Base-by-base conservation (phyloP, 2,113 vertebrate species). In the Vombatus ursinus region DNA sequence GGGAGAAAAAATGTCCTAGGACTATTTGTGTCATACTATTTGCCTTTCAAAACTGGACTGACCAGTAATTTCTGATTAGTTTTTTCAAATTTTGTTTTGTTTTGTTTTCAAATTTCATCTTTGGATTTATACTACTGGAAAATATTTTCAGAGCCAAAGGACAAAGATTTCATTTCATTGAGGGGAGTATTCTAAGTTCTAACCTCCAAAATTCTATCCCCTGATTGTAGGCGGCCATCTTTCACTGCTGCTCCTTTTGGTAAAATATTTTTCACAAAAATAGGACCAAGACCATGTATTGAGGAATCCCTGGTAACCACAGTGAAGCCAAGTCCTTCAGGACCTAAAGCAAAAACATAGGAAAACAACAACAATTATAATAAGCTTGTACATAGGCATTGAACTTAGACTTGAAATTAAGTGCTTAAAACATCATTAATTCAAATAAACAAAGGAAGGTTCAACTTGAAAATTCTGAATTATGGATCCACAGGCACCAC, bases 221-320 rank as follows among this genome's bases (percentile, higher is more conserved):
- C 99, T 77, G 99, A 99, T 97, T 99, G 99, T 95, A 99, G 98
- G 89, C 99, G 99, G 89, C 99, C 99, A 96, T 99, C 99, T 98
- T 99, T 99, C 95, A 99, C 98, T 77, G 99, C 99, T 90, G 99
- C 99, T 97, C 99, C 99, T 89, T 99, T 99, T 26, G 99, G 99
- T 47, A 99, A 98, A 98, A 99, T 99, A 97, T 99, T 99, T 98
- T 99, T 99, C 93, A 99, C 99, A 49, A 99, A 99, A 98, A 99
- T 99, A 0, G 99, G 99, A 52, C 99, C 99, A 0, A 99, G 99
- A 25, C 99, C 99, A 0, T 99, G 99, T 10, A 99, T 98, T 50
- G 99, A 99, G 90, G 99, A 99, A 94, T 99, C 99, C 98, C 99
- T 99, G 95, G 99, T 99, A 95, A 99, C 99, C 7, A 99, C 99